Percentiles rank a stretch among this genome's conserved stretches.
Conservation (phyloP, 1,140 invertebrate genomes). For the Platyscapa corneri region DNA sequence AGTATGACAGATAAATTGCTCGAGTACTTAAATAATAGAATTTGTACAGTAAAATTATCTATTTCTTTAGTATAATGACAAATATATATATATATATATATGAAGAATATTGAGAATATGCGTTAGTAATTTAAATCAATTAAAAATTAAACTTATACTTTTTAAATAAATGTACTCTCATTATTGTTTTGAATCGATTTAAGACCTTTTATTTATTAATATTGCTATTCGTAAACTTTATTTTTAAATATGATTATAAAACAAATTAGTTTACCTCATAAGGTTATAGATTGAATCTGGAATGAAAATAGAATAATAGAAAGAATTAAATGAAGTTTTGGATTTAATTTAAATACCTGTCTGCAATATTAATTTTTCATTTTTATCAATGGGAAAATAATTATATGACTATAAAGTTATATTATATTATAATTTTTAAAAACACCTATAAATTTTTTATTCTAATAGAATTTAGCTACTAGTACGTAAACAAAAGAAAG, state of each 20-base stretch:
- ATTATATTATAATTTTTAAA: too few species aligned
- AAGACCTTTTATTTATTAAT: not conserved
- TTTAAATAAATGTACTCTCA: not conserved
- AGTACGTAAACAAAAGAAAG: not conserved
- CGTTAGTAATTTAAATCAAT: too few species aligned
- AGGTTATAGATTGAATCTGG: not conserved
- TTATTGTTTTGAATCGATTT: not conserved
- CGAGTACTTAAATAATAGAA: not conserved
- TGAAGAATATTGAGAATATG: not conserved
- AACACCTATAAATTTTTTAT: too few species aligned
- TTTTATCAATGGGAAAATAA: constrained; percentile 22
- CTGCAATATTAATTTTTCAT: not conserved
- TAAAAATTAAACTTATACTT: not conserved
- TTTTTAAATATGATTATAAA: not conserved
- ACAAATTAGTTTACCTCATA: not conserved
- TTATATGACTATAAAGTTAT: not conserved
- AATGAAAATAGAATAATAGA: not conserved
- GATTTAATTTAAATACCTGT: not conserved
- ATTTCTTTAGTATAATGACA: not conserved
- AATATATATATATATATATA: not conserved
- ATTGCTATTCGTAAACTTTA: not conserved
- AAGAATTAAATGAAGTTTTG: not conserved
- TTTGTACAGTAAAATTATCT: not conserved
- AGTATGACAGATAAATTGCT: constrained; percentile 1
- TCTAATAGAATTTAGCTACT: not conserved